Conservation (phyloP, 2,797 vertebrate species). For the Gallinago nigripennis region DNA sequence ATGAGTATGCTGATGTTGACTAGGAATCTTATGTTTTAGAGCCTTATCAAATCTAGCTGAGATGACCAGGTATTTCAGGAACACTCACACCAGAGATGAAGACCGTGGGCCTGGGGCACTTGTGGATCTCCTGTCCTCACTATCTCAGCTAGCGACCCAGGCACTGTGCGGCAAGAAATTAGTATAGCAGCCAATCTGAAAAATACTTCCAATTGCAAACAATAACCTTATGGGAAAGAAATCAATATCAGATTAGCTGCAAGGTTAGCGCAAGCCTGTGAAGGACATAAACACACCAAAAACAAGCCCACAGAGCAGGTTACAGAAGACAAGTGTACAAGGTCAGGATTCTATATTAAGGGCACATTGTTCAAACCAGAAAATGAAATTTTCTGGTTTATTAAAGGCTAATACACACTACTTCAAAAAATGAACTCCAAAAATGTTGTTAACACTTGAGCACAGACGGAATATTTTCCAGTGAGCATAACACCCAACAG, state of each 20-base stretch:
- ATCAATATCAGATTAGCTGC: conserved; percentile 39
- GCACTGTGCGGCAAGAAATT: not conserved
- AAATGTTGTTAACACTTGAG: not conserved
- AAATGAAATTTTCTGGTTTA: not conserved
- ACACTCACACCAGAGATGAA: not conserved
- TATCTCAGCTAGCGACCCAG: not conserved
- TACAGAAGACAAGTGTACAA: conserved; percentile 3
- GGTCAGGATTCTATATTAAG: not conserved
- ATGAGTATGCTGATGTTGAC: not conserved
- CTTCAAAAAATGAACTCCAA: conserved; percentile 14
- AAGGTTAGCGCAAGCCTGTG: not conserved
- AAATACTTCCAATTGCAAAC: conserved; percentile 29
- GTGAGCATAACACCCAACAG: not conserved
- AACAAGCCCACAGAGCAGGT: not conserved
- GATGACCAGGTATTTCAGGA: not conserved
- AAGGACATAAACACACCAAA: not conserved
- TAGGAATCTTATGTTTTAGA: not conserved
- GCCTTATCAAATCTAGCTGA: not conserved
- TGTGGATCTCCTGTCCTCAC: not conserved
- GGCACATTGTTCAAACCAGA: not conserved
- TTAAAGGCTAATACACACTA: not conserved
- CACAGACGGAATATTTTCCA: not conserved
- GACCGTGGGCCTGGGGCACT: not conserved
- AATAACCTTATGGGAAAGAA: conserved; percentile 28
- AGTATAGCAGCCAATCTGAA: conserved; percentile 11